phyloP scores from a whole-genome alignment of 2,113 vertebrate species.

The Dicaeum eximium region DNA sequence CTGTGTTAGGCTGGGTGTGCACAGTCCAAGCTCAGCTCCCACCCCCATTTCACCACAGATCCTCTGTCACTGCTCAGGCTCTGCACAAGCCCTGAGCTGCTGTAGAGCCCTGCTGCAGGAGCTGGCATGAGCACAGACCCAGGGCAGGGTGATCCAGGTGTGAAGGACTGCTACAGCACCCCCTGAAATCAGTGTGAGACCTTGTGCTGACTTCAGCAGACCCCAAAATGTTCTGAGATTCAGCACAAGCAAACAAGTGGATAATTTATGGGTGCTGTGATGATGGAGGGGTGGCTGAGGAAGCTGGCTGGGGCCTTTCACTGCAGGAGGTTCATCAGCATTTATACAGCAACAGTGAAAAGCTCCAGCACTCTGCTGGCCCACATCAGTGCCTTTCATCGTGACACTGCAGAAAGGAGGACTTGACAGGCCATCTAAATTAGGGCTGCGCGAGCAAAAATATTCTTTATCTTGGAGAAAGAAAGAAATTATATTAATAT shows the following conservation, averaged over 20 bases:
- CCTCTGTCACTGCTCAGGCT: background rate
- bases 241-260: background rate
- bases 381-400: slow-evolving; percentile 30
- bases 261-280: background rate
- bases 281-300: background rate
- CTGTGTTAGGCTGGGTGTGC: background rate
- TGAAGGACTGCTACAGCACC: background rate
- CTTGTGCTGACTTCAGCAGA: background rate
- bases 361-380: background rate
- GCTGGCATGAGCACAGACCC: accelerated
- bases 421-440: slow-evolving; percentile 6
- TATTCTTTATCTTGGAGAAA: slow-evolving; percentile 27
- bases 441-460: background rate
- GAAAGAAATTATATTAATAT: slow-evolving; percentile 50
- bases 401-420: background rate
- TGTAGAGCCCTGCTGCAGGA: background rate
- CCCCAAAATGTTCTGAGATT: background rate
- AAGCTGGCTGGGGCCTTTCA: background rate
- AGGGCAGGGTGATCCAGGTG: background rate
- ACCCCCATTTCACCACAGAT: background rate
- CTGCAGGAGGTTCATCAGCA: background rate
- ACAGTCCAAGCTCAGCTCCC: background rate
- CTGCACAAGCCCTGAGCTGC: background rate
- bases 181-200: background rate
- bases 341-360: background rate